Evolutionary conservation across 2,113 vertebrate species (phyloP), one percentile per base, ranked within the genome.

Genomic region (Pogona vitticeps): DNA sequence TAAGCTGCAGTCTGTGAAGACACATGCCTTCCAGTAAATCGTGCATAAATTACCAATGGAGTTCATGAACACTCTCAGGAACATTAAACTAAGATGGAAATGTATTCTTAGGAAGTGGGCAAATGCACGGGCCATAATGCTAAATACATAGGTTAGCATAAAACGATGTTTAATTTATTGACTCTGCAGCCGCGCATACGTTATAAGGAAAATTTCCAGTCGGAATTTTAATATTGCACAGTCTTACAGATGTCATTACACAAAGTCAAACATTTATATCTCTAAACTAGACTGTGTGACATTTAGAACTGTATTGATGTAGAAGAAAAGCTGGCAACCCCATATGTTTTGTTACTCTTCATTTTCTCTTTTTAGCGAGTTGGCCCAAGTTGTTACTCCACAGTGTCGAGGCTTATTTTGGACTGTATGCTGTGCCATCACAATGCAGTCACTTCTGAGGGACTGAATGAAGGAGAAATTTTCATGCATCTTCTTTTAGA

Each of bases 21-120:
- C 8, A 56, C 13, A 67, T 78, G 87, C 65, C 84, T 93, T 88
- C 86, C 76, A 91, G 85, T 91, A 87, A 86, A 78, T 77, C 68
- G 79, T 68, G 87, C 90, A 92, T 93, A 91, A 94, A 95, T 94
- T 92, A 91, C 80, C 56, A 52, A 70, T 81, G 7, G 52, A 80
- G 85, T 86, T 93, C 71, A 59, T 82, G 87, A 61, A 90, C 33
- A 83, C 88, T 84, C 86, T 63, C 82, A 20, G 84, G 82, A 92
- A 80, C 42, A 63, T 90, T 89, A 89, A 92, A 88, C 10, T 78
- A 88, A 72, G 78, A 83, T 31, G 42, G 21, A 92, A 92, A 92
- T 91, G 63, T 82, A 86, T 82, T 79, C 78, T 84, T 76, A 89
- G 91, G 72, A 18, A 58, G 52, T 76, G 70, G 83, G 75, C 28